Base-by-base conservation (phyloP, 2,113 vertebrate species). In the Agelaius phoeniceus region DNA sequence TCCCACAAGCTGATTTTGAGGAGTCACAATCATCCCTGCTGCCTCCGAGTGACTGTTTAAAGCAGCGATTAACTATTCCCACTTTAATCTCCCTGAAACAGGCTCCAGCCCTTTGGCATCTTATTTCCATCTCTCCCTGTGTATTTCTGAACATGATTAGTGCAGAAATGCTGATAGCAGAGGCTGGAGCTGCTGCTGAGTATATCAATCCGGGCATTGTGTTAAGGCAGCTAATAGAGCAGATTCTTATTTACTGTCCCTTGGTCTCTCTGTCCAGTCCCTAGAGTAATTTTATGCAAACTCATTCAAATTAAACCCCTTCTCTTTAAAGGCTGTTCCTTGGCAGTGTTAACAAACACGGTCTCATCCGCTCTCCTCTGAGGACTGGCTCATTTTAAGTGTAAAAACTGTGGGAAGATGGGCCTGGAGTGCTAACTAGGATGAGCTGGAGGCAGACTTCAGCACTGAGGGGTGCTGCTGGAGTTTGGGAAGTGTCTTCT, bases 251-350 rank as follows among this genome's bases (percentile, higher is more conserved):
- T 94, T 94, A 89, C 94, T 68, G 15, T 62, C 72, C 80, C 74
- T 89, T 8, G 4, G 39, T 48, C 92, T 49, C 61, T 65, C 81
- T 79, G 90, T 83, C 94, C 77, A 90, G 76, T 92, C 90, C 90
- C 93, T 48, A 4, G 93, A 94, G 92, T 91, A 27, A 72, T 94
- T 96, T 96, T 93, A 96, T 94, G 95, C 87, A 94, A 95, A 93
- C 69, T 79, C 89, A 91, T 94, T 96, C 84, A 90, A 83, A 96
- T 84, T 54, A 94, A 90, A 54, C 89, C 84, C 87, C 84, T 76
- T 72, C 73, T 86, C 78, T 93, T 93, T 91, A 86, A 82, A 81
- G 57, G 52, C 80, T 94, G 85, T 74, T 71, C 80, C 89, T 82
- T 91, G 91, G 73, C 63, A 94, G 31, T 30, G 80, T 81, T 95